Evolutionary conservation across 2,113 vertebrate genomes (phyloP), one percentile per base, ranked within the genome.

Genomic region (Tamias sibiricus): DNA sequence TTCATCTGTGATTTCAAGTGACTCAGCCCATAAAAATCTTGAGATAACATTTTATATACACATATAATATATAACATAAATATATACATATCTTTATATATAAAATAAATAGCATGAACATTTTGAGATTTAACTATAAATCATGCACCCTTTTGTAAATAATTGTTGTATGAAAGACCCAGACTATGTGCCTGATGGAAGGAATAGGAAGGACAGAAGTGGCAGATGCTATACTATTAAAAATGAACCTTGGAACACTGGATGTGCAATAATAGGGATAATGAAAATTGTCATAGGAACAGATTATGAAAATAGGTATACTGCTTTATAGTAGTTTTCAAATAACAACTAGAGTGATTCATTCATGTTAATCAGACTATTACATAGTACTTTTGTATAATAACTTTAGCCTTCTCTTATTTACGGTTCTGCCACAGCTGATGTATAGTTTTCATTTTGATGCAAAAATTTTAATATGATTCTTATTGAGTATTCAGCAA

Each of bases 371-470:
- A 79, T 69, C 74, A 54, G 2, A 40, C 42, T 57, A 76, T 81
- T 74, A 87, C 2, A 68, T 17, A 66, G 30, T 82, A 64, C 85
- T 82, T 47, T 26, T 72, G 20, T 40, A 2, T 54, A 52, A 69
- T 76, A 75, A 87, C 64, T 89, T 64, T 92, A 72, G 66, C 6
- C 7, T 71, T 69, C 74, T 87, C 17, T 92, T 80, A 90, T 79
- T 84, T 81, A 83, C 69, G 37, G 2, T 14, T 64, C 52, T 95
- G 8, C 2, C 47, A 68, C 7, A 69, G 54, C 57, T 71, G 35
- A 92, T 57, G 71, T 72, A 83, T 2, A 74, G 6, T 81, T 95
- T 90, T 87, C 14, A 69, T 52, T 74, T 83, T 86, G 30, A 20
- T 30, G 59, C 2, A 13, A 57, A 75, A 82, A 35, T 74, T 82